phyloP scores from a whole-genome alignment of 2,888 invertebrate species.

The Erebia palarica region DNA sequence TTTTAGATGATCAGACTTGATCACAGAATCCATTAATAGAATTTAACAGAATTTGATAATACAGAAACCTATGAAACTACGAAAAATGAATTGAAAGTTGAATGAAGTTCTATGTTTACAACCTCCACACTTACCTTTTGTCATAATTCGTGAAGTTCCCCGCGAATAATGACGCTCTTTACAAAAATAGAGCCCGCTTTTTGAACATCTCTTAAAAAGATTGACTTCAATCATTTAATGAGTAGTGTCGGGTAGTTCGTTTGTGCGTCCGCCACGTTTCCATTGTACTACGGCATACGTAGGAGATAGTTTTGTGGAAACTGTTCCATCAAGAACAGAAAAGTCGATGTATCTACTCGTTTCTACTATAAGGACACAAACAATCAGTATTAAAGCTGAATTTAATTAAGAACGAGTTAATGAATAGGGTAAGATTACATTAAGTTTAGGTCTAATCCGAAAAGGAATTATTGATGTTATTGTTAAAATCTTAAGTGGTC shows the following conservation, averaged over 20 bases:
- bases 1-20: too few species aligned
- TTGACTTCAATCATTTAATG: slow-evolving; percentile 30
- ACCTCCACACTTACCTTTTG: slow-evolving; percentile 17
- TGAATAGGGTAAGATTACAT: too few species aligned
- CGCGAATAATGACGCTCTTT: slow-evolving; percentile 24
- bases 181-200: slow-evolving; percentile 26
- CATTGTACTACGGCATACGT: slow-evolving; percentile 5
- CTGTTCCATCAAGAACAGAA: not conserved
- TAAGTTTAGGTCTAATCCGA: too few species aligned
- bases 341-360: too few species aligned
- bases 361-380: too few species aligned
- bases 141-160: slow-evolving; percentile 21
- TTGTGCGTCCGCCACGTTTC: slow-evolving; percentile 19
- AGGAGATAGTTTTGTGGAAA: not conserved
- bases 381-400: too few species aligned
- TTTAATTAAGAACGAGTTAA: too few species aligned
- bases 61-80: slow-evolving; percentile 14
- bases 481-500: too few species aligned
- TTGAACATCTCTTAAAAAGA: slow-evolving; percentile 26
- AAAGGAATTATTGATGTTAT: too few species aligned
- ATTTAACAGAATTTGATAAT: too few species aligned
- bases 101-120: slow-evolving; percentile 2
- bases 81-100: slow-evolving; percentile 12
- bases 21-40: too few species aligned
- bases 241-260: slow-evolving; percentile 28